phyloP scores from a whole-genome alignment of 1,140 invertebrate genomes.

The Limonius californicus region DNA sequence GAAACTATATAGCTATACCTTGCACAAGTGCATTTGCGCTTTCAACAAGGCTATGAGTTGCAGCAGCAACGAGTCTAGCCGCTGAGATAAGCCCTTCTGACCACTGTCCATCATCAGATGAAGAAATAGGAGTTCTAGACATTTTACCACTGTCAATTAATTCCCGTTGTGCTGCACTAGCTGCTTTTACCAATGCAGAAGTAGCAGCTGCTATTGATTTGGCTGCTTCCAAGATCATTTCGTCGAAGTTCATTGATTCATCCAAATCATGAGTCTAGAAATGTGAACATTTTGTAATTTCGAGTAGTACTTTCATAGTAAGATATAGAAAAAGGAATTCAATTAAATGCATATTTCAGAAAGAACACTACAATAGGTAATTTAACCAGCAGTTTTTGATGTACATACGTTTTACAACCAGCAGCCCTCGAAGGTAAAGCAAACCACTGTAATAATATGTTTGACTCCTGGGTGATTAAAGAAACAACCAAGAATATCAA shows the following conservation, averaged over 20 bases:
- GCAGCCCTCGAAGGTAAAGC: neutral
- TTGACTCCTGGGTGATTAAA: slow-evolving; percentile 95
- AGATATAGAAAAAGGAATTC: no score
- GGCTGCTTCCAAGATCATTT: slow-evolving; percentile 97
- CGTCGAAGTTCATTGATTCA: slow-evolving; percentile 94
- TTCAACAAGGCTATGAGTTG: slow-evolving; percentile 95
- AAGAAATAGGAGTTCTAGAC: slow-evolving; percentile 70
- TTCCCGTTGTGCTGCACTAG: slow-evolving; percentile 92
- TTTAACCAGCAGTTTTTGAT: no score
- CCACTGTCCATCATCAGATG: slow-evolving; percentile 97
- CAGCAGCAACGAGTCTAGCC: slow-evolving; percentile 91
- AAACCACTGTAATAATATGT: slow-evolving; percentile 88
- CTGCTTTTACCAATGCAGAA: slow-evolving; percentile 92
- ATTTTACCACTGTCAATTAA: slow-evolving; percentile 82
- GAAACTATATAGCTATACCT: slow-evolving; percentile 53
- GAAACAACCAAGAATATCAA: slow-evolving; percentile 99
- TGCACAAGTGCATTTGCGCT: slow-evolving; percentile 96
- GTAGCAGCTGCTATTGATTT: slow-evolving; percentile 97
- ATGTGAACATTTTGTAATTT: no score
- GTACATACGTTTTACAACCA: no score
- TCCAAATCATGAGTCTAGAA: slow-evolving; percentile 69
- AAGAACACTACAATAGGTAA: no score
- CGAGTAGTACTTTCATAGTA: no score
- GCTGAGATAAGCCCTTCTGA: slow-evolving; percentile 97
- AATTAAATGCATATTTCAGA: no score